Conservation (phyloP, 2,797 vertebrate genomes). For the Hybognathus amarus region DNA sequence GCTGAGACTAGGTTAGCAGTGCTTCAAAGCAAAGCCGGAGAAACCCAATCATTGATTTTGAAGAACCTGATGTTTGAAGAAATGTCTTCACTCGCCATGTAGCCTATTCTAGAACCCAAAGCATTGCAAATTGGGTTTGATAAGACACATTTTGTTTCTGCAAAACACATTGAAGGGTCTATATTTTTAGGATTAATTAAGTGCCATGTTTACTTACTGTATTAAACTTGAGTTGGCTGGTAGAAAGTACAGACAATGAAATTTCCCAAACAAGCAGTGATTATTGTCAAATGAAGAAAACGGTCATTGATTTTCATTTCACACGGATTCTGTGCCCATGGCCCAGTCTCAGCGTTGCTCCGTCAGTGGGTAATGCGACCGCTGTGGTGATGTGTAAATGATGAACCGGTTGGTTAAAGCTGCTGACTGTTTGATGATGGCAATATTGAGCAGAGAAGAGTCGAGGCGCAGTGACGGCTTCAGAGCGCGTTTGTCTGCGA, state of each 20-base stretch:
- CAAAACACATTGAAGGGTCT: neutral
- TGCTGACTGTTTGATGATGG: constrained; percentile 82
- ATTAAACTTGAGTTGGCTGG: neutral
- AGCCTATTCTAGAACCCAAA: neutral
- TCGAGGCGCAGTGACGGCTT: constrained; percentile 72
- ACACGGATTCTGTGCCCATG: neutral
- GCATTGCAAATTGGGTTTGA: neutral
- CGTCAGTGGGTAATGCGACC: constrained; percentile 67
- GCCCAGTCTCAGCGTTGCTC: neutral
- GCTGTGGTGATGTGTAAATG: constrained; percentile 75
- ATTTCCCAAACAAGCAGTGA: neutral
- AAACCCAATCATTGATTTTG: neutral
- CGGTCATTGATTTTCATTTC: neutral
- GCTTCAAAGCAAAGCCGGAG: neutral
- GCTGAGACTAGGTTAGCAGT: neutral
- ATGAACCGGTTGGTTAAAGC: constrained; percentile 81
- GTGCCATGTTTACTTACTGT: neutral
- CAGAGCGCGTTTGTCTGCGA: constrained; percentile 81
- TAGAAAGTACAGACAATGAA: neutral
- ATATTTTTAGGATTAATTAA: neutral
- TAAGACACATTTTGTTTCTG: neutral
- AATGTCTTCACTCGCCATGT: neutral
- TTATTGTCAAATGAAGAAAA: neutral
- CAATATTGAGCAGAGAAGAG: constrained; percentile 83
- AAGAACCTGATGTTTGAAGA: neutral